phyloP scores from a whole-genome alignment of 2,797 vertebrate species.

The Saguinus oedipus region DNA sequence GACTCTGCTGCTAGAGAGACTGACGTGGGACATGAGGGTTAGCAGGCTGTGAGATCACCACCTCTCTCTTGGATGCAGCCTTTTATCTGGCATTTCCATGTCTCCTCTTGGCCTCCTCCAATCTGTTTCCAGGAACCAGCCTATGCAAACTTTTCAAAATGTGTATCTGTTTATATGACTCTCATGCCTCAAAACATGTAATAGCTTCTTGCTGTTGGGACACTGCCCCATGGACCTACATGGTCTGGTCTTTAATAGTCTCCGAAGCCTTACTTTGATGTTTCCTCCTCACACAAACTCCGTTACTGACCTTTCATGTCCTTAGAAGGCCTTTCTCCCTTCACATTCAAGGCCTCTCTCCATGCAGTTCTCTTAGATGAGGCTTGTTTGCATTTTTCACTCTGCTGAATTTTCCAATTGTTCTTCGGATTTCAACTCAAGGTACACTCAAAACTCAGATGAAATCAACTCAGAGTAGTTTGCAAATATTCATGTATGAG shows the following conservation, averaged over 20 bases:
- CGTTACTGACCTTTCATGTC: not conserved
- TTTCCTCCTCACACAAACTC: not conserved
- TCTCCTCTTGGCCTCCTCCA: not conserved
- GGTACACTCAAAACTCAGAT: not conserved
- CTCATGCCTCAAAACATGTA: not conserved
- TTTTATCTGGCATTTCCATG: not conserved
- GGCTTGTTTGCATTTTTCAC: not conserved
- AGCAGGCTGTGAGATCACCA: fast-evolving
- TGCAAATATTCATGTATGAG: not conserved
- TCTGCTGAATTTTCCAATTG: not conserved
- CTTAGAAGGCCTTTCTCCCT: not conserved
- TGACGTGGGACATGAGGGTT: fast-evolving
- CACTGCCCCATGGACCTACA: fast-evolving
- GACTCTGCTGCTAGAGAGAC: not conserved
- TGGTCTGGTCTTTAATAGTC: too few relatives aligned
- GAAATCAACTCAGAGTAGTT: not conserved
- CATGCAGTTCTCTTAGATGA: not conserved
- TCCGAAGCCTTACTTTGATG: not conserved
- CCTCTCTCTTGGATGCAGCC: not conserved
- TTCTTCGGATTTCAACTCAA: not conserved
- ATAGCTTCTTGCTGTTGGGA: not conserved
- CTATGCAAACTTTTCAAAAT: not conserved
- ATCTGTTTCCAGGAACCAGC: not conserved
- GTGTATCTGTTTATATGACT: not conserved
- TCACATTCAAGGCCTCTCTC: not conserved